A percentile compares a stretch with the other conserved stretches of the same genome.
These are phyloP conservation scores for Cyprinus carpio DNA, from an alignment of 2,113 vertebrate species.

Conservation along the genomic window DNA sequence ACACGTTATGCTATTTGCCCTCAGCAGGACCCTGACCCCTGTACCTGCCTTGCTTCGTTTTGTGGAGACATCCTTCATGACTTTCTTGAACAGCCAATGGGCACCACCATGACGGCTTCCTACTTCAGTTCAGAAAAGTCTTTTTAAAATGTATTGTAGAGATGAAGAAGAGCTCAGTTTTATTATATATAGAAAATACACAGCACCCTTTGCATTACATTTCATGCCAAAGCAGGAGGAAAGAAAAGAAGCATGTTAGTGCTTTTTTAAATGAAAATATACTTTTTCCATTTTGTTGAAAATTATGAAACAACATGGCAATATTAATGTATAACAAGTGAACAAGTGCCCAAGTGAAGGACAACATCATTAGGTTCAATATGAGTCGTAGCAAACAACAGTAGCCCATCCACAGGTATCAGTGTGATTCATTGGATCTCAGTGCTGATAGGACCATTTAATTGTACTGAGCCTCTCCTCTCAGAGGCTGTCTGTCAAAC, in stretches of 20 bases:
- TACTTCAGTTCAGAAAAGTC: neutral
- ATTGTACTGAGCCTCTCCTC: constrained; percentile 60
- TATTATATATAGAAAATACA: no score
- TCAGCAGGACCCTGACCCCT: neutral
- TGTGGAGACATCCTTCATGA: neutral
- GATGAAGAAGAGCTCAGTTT: neutral
- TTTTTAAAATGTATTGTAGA: neutral
- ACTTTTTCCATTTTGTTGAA: no score
- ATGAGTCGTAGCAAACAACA: constrained; percentile 63
- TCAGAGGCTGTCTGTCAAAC: constrained; percentile 13
- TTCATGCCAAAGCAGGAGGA: no score
- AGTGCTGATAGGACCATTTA: constrained; percentile 65
- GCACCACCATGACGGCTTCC: neutral
- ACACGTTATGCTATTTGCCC: neutral
- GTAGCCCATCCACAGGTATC: constrained; percentile 69
- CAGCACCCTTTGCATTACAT: no score
- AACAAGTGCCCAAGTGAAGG: constrained; percentile 67
- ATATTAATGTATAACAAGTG: no score
- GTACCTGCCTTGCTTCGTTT: constrained; percentile 1
- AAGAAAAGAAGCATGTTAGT: no score
- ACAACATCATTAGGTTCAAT: constrained; percentile 73
- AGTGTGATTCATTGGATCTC: constrained; percentile 70
- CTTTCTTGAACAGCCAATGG: constrained; percentile 11
- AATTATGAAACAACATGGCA: no score
- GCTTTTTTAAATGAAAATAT: no score